phyloP scores from a whole-genome alignment of 2,797 vertebrate species.

The Gorsachius magnificus region DNA sequence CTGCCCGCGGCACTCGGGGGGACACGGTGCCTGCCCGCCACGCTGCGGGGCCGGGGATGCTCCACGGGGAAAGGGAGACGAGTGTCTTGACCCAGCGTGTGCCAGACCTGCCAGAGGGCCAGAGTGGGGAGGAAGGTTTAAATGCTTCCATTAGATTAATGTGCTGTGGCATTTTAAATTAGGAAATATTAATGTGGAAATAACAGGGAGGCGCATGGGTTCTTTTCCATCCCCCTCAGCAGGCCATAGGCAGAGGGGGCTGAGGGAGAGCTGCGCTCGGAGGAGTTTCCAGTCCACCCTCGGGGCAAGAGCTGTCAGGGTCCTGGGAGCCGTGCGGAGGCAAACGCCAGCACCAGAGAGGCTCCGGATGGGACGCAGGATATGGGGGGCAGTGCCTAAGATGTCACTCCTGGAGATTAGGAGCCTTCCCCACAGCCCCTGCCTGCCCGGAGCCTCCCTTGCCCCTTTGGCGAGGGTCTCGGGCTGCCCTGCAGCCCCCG shows the following conservation, averaged over 20 bases:
- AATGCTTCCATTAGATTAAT: conserved; percentile 16
- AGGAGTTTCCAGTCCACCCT: background rate
- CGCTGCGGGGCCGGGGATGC: accelerated
- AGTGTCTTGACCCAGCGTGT: background rate
- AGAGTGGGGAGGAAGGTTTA: background rate
- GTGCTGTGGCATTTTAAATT: conserved; percentile 6
- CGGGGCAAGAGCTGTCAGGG: background rate
- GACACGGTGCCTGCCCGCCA: accelerated
- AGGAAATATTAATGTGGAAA: conserved; percentile 15
- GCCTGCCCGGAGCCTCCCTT: background rate
- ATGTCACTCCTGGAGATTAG: background rate
- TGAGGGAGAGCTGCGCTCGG: background rate
- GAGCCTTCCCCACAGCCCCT: accelerated
- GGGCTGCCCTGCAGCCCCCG: background rate
- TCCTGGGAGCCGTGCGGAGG: background rate
- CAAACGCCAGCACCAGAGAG: too few relatives aligned
- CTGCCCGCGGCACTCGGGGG: accelerated
- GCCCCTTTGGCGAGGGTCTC: background rate
- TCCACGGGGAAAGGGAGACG: background rate
- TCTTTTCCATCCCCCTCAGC: background rate
- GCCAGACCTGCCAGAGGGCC: background rate
- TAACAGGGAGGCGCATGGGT: background rate
- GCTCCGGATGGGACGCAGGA: background rate
- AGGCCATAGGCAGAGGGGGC: background rate
- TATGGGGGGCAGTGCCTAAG: background rate